Conservation (phyloP, 2,113 vertebrate species). For the Rhegmatorhina hoffmannsi region DNA sequence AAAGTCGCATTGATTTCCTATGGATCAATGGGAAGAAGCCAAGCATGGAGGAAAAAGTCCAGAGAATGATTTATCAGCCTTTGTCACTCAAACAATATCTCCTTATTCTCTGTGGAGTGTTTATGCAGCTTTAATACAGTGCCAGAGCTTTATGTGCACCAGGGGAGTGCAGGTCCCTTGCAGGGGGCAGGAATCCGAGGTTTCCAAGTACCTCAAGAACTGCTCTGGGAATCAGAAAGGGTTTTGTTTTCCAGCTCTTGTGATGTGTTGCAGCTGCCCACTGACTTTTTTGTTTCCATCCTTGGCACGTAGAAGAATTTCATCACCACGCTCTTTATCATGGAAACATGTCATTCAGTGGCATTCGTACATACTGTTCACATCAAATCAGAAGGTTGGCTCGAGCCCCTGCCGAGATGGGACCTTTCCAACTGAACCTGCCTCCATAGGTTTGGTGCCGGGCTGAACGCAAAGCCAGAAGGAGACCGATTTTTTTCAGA, state of each 20-base stretch:
- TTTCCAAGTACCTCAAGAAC: neutral
- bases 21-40: constrained; percentile 37
- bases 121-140: neutral
- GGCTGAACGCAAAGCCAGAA: constrained; percentile 57
- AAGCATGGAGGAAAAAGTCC: constrained; percentile 30
- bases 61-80: constrained; percentile 47
- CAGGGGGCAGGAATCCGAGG: neutral
- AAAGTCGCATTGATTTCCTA: constrained; percentile 2
- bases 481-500: constrained; percentile 48
- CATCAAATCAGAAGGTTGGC: constrained; percentile 64
- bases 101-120: neutral
- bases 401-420: constrained; percentile 47
- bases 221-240: neutral
- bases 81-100: constrained; percentile 4
- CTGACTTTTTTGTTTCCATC: constrained; percentile 66
- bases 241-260: constrained; percentile 53
- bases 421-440: constrained; percentile 59
- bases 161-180: neutral
- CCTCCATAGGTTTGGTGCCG: constrained; percentile 43
- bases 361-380: constrained; percentile 53
- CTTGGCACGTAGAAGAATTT: constrained; percentile 48
- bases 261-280: constrained; percentile 64
- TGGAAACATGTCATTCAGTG: constrained; percentile 65
- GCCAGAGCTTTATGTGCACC: neutral
- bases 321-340: constrained; percentile 65